A percentile compares a stretch with the other conserved stretches of the same genome.
phyloP scores from a whole-genome alignment of 2,113 vertebrate genomes.

The Erpornis zantholeuca region DNA sequence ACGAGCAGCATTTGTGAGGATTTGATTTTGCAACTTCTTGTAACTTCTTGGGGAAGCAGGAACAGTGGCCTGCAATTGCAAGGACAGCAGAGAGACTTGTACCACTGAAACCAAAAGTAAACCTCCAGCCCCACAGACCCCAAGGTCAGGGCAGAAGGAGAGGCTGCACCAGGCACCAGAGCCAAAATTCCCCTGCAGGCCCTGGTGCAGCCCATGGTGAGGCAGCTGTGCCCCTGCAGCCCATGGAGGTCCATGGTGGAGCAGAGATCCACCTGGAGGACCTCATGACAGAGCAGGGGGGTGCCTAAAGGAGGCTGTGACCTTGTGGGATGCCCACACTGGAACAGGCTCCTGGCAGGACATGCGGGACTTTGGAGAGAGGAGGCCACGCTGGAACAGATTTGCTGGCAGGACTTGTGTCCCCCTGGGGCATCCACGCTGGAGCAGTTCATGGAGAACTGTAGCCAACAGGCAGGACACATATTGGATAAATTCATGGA shows the following conservation, averaged over 20 bases:
- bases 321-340: neutral
- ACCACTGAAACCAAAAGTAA: neutral
- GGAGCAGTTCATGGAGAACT: neutral
- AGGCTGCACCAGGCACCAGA: no score
- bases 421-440: fast-evolving
- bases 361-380: neutral
- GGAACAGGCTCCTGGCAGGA: neutral
- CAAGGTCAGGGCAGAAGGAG: neutral
- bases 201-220: neutral
- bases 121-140: neutral
- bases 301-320: neutral
- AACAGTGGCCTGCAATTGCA: neutral
- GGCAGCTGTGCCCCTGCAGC: neutral
- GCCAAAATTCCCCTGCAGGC: neutral
- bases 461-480: neutral
- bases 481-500: fast-evolving
- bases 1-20: fast-evolving
- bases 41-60: neutral
- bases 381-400: neutral
- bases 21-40: neutral
- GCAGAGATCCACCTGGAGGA: neutral
- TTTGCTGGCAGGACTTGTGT: neutral
- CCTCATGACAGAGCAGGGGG: fast-evolving
- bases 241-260: fast-evolving
- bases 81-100: fast-evolving